Base-by-base conservation (phyloP, 2,888 invertebrate species). In the Fissipunctia ypsillon region DNA sequence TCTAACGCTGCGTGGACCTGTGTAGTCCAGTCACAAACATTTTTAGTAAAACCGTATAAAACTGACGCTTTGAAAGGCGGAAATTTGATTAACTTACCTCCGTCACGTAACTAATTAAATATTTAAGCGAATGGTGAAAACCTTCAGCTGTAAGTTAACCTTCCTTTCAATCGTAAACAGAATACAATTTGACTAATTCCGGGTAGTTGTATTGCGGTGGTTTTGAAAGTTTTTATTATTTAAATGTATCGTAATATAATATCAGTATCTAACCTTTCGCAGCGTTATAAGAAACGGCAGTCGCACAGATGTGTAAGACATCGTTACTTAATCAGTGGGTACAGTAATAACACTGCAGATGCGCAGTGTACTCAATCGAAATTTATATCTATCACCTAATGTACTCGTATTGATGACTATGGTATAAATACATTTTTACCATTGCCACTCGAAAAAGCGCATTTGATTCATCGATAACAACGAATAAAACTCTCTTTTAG, bases 51-150 rank as follows among this genome's bases (percentile, higher is more conserved):
- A 48, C 38, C 31, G 35, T 45, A 48, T 56, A 60, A 60, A 63
- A 65, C 9, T 31, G 52, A 28, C 54, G 14, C 19, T 71, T 73
- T 73, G 79, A 82, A 84, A 84, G 76, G 85, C 85, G 82, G 82
- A 84, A 82, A 69, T 63, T 59, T 61, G 48, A 69, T 72, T 74
- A 74, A 72, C 57, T 73, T 43, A 25, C 54, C 52, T 38, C 61
- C n/a, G 76, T 66, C 74, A 83, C 72, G 83, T 71, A 67, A 69
- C 72, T 77, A 70, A 76, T 75, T 67, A 66, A 52, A 60, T 56
- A 78, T 82, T 70, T 41, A 45, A 77, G 65, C 28, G 83, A 82
- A 77, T 52, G 60, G n/a, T n/a, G n/a, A 59, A 65, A 82, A 78
- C 73, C 73, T 80, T 83, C 73, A 78, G 66, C 38, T 41, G 43